phyloP scores from a whole-genome alignment of 1,140 invertebrate genomes.

The Papilio polyxenes region DNA sequence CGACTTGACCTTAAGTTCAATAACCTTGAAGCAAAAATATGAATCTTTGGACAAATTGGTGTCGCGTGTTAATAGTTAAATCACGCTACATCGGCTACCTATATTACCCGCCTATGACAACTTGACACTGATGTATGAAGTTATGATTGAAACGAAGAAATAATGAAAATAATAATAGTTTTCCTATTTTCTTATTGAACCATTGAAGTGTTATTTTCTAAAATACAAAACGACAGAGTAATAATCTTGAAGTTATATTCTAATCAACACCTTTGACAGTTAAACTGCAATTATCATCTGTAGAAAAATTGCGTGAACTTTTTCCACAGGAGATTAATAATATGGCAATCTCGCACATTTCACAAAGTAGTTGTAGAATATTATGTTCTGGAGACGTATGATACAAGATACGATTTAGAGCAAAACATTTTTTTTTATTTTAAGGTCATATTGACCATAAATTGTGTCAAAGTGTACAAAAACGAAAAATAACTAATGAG shows the following conservation, averaged over 20 bases:
- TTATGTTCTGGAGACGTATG: background rate
- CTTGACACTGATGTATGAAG: constrained; percentile 9
- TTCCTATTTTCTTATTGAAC: no score
- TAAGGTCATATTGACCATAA: background rate
- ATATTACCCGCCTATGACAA: background rate
- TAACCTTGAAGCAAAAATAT: constrained; percentile 27
- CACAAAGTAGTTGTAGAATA: background rate
- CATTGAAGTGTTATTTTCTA: no score
- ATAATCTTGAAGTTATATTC: no score
- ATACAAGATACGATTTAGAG: background rate
- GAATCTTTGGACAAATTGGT: constrained; percentile 17
- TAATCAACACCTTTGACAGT: no score
- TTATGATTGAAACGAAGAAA: constrained; percentile 1
- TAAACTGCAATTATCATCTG: background rate
- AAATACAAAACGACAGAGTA: no score
- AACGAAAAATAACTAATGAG: background rate
- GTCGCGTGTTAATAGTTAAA: background rate
- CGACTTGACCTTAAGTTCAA: constrained; percentile 38
- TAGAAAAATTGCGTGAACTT: background rate
- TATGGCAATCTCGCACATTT: background rate
- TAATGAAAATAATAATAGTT: background rate
- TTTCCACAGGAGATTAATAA: background rate
- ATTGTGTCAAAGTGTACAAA: background rate
- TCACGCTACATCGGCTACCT: background rate
- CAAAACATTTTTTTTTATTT: no score